Base-by-base conservation (phyloP, 2,888 invertebrate genomes). In the Trachelus troglodyta region DNA sequence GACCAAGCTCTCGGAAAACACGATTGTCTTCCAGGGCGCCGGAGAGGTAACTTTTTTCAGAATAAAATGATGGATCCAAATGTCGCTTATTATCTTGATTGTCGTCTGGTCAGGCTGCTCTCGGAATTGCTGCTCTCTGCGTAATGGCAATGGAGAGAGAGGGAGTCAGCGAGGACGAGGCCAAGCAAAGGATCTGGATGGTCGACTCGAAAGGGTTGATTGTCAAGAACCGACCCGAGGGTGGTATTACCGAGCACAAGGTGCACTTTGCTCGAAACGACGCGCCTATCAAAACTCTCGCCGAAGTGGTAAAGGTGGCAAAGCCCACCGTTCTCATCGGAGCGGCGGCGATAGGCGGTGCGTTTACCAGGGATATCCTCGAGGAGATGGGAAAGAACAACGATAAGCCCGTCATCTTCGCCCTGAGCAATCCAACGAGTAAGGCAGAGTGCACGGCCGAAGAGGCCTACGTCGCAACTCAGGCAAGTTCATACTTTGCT, bases 361-460 rank as follows among this genome's bases (percentile, higher is more conserved):
- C 98, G n/a, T 99, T 99, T 92, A 98, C 97, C 0, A 92, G 95
- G 34, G 95, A 95, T 84, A 97, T 99, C 87, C 93, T 99, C 77
- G 93, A 94, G 86, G 94, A 94, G 89, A 98, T 99, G 99, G 98
- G 94, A 23, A 93, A 93, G 76, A 94, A 95, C 89, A 98, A 98
- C 92, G 94, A 95, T 34, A 93, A 94, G 77, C 99, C 99, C 3
- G 95, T 99, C 81, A 97, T 99, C 86, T 99, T 99, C 92, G 99
- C 99, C 15, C 94, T 99, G 74, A 99, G 99, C 90, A 99, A 99
- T 93, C 99, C 99, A 77, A 99, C 99, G 77, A 95, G 95, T 92
- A 98, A 98, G 93, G 98, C 99, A 0, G 99, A 99, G 92, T 99
- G 99, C 91, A 99, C 99, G n/a, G 99, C 99, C n/a, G 97, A 98